Percentiles rank a stretch among this genome's conserved stretches.
Evolutionary conservation across 2,888 invertebrate species (phyloP).

Genomic region (Minunthozetes semirufus): DNA sequence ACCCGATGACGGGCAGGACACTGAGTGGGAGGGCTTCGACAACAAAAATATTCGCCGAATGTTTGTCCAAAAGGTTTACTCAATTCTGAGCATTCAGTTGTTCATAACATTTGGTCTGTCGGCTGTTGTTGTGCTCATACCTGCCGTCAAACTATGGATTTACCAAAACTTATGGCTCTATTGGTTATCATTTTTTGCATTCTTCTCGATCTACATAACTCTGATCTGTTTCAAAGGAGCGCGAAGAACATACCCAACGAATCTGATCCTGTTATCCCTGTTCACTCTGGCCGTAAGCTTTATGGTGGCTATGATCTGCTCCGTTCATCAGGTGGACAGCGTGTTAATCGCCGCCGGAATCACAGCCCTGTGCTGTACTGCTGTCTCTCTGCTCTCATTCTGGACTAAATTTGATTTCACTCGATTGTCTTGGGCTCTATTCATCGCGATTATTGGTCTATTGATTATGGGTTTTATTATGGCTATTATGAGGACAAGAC

Average conservation of each 20-base stretch:
- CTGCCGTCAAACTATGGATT: background rate
- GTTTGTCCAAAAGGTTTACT: conserved; percentile 40
- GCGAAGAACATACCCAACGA: conserved; percentile 34
- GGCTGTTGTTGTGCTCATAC: conserved; percentile 4
- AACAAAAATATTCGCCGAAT: conserved; percentile 40
- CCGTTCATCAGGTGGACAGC: background rate
- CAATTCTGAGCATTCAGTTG: conserved; percentile 31
- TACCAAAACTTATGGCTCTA: background rate
- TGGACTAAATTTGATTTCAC: conserved; percentile 28
- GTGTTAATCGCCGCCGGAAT: conserved; percentile 19
- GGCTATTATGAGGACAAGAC: background rate
- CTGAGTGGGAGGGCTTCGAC: conserved; percentile 37
- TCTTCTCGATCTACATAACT: conserved; percentile 35
- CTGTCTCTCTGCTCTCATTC: background rate
- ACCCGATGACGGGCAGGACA: background rate
- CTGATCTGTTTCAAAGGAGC: conserved; percentile 36
- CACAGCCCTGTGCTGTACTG: conserved; percentile 3
- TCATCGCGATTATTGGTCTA: background rate
- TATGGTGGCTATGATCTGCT: conserved; percentile 13
- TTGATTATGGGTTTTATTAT: conserved; percentile 8
- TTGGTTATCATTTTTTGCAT: conserved; percentile 4
- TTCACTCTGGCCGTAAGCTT: conserved; percentile 28
- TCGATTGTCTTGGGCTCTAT: background rate
- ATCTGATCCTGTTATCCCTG: conserved; percentile 34
- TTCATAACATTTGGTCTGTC: conserved; percentile 5